A percentile compares a stretch with the other conserved stretches of the same genome.
Evolutionary conservation across 2,797 vertebrate species (phyloP).

Genomic region (Gambelia wislizenii): DNA sequence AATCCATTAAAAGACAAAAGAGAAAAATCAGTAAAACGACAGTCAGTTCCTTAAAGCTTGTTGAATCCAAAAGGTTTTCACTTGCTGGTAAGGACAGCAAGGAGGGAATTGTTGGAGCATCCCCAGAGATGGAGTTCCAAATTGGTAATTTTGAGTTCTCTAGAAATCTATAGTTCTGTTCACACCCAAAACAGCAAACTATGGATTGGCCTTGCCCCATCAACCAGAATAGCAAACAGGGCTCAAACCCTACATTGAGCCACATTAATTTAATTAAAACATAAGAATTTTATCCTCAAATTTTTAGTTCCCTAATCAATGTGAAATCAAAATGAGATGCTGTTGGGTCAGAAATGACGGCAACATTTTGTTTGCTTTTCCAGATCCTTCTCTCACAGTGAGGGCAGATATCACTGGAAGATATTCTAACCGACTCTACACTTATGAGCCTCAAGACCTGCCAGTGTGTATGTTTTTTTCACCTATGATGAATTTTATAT

Average conservation of each 20-base stretch:
- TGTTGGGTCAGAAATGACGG: background rate
- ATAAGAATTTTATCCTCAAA: background rate
- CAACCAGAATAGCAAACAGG: background rate
- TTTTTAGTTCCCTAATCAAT: background rate
- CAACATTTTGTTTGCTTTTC: slow-evolving; percentile 42
- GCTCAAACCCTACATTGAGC: background rate
- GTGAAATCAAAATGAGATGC: background rate
- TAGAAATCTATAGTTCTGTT: background rate
- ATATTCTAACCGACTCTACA: slow-evolving; percentile 80
- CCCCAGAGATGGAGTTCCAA: no score
- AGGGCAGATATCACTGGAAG: slow-evolving; percentile 81
- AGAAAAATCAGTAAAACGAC: no score
- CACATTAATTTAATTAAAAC: background rate
- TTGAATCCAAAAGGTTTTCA: no score
- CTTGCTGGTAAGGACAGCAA: no score
- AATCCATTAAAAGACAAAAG: no score
- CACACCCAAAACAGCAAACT: background rate
- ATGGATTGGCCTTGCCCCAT: background rate
- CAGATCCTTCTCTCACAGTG: slow-evolving; percentile 81
- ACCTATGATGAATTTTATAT: background rate
- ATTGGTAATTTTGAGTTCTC: background rate
- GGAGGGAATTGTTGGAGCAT: no score
- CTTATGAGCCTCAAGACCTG: slow-evolving; percentile 79
- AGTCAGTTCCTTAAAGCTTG: no score
- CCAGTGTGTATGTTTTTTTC: slow-evolving; percentile 70